Evolutionary conservation across 2,888 invertebrate species (phyloP).

Genomic region (Luffia ferchaultella): DNA sequence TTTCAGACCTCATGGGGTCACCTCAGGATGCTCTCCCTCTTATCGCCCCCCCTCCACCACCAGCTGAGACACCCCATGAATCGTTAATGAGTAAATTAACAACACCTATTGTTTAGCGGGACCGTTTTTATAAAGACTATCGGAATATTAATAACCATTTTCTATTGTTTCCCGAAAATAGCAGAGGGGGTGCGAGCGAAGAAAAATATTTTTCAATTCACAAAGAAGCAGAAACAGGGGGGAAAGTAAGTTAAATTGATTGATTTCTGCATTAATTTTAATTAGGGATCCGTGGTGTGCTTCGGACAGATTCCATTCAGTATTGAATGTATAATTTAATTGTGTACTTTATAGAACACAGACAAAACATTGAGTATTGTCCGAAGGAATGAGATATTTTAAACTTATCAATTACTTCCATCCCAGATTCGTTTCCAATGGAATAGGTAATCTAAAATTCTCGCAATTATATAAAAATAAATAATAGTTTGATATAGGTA

Average conservation of each 20-base stretch:
- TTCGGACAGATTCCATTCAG: constrained; percentile 31
- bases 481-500: too few relatives aligned
- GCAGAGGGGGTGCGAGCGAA: constrained; percentile 25
- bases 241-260: constrained; percentile 41
- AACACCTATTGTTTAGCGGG: constrained; percentile 56
- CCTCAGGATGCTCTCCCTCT: too few relatives aligned
- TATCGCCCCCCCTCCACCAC: too few relatives aligned
- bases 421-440: too few relatives aligned
- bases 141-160: constrained; percentile 59
- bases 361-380: too few relatives aligned
- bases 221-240: constrained; percentile 22
- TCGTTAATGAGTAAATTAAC: constrained; percentile 63
- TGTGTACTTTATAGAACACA: too few relatives aligned
- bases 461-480: too few relatives aligned
- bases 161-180: constrained; percentile 39
- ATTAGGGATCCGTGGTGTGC: constrained; percentile 53
- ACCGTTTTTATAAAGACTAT: constrained; percentile 43
- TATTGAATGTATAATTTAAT: not conserved
- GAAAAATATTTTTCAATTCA: constrained; percentile 28
- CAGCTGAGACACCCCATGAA: constrained; percentile 42
- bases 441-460: too few relatives aligned
- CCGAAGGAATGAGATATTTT: too few relatives aligned
- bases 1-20: too few relatives aligned
- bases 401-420: too few relatives aligned
- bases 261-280: constrained; percentile 63